Evolutionary conservation across 1,140 invertebrate genomes (phyloP), one percentile per base, ranked within the genome.

Genomic region (Brachionus rotundiformis): DNA sequence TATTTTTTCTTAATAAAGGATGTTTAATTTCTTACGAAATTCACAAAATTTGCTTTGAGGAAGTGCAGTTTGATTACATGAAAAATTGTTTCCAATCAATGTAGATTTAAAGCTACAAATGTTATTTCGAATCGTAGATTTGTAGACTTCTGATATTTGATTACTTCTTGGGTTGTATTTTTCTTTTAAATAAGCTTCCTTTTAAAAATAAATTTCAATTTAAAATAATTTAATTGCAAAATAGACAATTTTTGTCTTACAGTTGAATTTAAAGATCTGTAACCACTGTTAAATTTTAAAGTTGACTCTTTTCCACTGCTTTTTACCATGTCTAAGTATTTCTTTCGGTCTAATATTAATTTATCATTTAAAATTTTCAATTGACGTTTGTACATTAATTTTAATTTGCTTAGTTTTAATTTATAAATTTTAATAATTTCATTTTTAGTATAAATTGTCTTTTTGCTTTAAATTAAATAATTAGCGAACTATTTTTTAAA

Each of bases 341-440:
- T 68, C 8, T 68, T 68, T 19, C 63, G 63, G 8, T 68, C 63
- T 36, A 33, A 19, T 4, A 68, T 36, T 31, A 68, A 68, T 36
- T 68, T 68, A 68, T 68, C 63, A 68, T 68, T 68, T 68, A 68
- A 68, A 33, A 68, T 68, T 36, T 36, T 39, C 16, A 68, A 16
- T 36, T 68, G 63, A 3, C 36, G 36, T 19, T n/a, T 33, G 31
- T 68, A 68, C 63, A 68, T 68, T 6, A 68, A 68, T 16, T 68
- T 68, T 19, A 68, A 36, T 16, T 68, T 68, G 33, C 63, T 68
- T 16, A 68, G 29, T 36, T 68, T 68, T 19, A 68, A 36, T 19
- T 68, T 36, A 36, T 68, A 68, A 33, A 68, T 68, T 68, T 68
- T 68, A 5, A 68, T 36, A 13, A 68, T 16, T n/a, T 68, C 63